Percentiles rank a stretch among this genome's conserved stretches.
Evolutionary conservation across 2,113 vertebrate species (phyloP).

Genomic region (Danionella cerebrum): DNA sequence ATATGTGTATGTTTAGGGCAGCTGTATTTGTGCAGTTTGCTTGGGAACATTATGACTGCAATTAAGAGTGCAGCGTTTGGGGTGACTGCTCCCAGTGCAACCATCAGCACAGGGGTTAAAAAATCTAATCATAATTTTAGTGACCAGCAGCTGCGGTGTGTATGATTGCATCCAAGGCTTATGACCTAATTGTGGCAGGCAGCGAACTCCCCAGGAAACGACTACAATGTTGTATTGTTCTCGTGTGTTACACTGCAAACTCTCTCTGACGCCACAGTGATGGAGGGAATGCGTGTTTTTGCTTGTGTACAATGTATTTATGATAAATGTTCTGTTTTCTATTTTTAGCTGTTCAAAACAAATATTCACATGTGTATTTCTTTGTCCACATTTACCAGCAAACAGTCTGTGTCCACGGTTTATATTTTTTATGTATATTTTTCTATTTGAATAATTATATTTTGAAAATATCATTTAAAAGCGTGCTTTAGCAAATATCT

Average conservation of each 20-base stretch:
- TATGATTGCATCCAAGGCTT: conserved; percentile 20
- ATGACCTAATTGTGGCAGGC: conserved; percentile 4
- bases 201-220: conserved; percentile 8
- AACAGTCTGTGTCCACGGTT: too few relatives aligned
- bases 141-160: conserved; percentile 27
- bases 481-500: too few relatives aligned
- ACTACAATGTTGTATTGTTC: conserved; percentile 31
- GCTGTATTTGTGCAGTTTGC: conserved; percentile 12
- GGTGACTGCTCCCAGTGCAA: neutral
- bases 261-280: neutral
- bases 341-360: too few relatives aligned
- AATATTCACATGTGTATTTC: too few relatives aligned
- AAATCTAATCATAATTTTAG: conserved; percentile 25
- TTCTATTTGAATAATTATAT: too few relatives aligned
- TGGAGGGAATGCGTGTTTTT: neutral
- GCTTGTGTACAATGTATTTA: neutral
- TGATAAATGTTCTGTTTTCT: too few relatives aligned
- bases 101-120: conserved; percentile 16
- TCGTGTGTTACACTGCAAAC: neutral
- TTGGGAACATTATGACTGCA: neutral
- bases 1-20: neutral
- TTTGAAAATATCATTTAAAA: too few relatives aligned
- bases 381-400: too few relatives aligned
- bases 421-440: too few relatives aligned
- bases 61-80: neutral